Percentiles rank a stretch among this genome's conserved stretches.
These are phyloP conservation scores for Panthera leo DNA, from an alignment of 2,113 vertebrate species.

Conservation along the genomic window DNA sequence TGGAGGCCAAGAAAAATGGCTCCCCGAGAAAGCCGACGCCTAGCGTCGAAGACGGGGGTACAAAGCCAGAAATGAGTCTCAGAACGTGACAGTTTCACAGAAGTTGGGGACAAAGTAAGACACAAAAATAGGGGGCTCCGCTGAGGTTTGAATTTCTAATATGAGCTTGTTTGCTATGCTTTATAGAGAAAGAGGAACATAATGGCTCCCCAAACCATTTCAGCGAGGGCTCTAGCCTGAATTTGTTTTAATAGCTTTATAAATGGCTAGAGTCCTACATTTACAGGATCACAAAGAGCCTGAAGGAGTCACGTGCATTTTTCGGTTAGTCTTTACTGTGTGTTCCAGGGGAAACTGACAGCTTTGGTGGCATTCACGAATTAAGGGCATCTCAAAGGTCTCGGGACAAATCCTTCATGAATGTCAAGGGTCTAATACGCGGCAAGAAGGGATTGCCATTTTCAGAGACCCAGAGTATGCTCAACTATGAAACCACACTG, in stretches of 20 bases:
- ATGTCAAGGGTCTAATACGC: fast-evolving
- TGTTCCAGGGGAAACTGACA: not conserved
- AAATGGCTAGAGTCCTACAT: not conserved
- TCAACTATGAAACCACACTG: not conserved
- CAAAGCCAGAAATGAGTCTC: not conserved
- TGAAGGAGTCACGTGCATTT: fast-evolving
- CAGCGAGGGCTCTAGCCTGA: not conserved
- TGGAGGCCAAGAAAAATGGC: not conserved
- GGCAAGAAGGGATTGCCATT: not conserved
- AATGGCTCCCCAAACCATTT: not conserved
- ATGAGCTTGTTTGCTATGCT: not conserved
- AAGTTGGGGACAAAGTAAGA: not conserved
- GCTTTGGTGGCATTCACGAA: fast-evolving
- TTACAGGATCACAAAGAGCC: not conserved
- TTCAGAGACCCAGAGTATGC: fast-evolving
- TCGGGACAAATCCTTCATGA: fast-evolving
- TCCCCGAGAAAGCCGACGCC: not conserved
- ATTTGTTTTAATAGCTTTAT: not conserved
- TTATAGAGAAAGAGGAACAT: not conserved
- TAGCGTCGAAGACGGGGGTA: fast-evolving
- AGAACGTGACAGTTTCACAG: fast-evolving
- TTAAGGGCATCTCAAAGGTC: not conserved
- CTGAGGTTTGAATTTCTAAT: not conserved
- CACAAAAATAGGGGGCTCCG: too few species aligned
- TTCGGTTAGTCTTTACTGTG: not conserved